Conservation (phyloP, 2,888 invertebrate species). For the Trichogramma evanescens region DNA sequence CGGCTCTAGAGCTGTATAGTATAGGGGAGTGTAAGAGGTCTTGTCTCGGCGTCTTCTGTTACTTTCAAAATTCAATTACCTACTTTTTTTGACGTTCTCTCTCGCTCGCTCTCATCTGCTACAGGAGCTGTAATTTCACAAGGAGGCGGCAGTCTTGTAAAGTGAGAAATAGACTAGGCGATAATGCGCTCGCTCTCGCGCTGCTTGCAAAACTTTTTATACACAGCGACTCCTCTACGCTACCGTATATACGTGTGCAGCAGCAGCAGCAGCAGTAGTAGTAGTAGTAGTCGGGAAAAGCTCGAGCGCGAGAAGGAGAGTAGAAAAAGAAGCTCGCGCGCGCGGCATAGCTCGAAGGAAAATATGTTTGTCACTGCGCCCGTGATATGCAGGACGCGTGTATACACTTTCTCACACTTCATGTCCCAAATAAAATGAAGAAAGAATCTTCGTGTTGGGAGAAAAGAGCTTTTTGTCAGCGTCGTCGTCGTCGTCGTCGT, state of each 20-base stretch:
- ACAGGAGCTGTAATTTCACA: conserved; percentile 2
- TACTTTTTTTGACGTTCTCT: no score
- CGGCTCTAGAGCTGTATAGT: no score
- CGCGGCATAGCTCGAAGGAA: neutral
- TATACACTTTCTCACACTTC: neutral
- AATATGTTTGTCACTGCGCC: neutral
- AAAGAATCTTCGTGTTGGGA: neutral
- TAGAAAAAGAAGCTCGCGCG: neutral
- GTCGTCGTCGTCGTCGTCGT: neutral
- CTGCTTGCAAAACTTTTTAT: conserved; percentile 6
- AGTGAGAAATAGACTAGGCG: neutral
- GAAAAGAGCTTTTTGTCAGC: neutral
- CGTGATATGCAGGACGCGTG: no score
- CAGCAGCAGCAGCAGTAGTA: no score
- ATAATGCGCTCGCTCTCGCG: neutral
- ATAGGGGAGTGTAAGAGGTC: no score
- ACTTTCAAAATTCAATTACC: conserved; percentile 5
- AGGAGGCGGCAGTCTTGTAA: conserved; percentile 12
- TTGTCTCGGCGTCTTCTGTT: conserved; percentile 6
- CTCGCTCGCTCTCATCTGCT: neutral
- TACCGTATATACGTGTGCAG: no score
- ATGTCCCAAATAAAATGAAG: conserved; percentile 19
- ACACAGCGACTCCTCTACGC: no score
- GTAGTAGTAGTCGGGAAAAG: neutral
- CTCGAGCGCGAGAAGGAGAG: neutral